phyloP scores from a whole-genome alignment of 2,797 vertebrate genomes.

The Argyrosomus regius region DNA sequence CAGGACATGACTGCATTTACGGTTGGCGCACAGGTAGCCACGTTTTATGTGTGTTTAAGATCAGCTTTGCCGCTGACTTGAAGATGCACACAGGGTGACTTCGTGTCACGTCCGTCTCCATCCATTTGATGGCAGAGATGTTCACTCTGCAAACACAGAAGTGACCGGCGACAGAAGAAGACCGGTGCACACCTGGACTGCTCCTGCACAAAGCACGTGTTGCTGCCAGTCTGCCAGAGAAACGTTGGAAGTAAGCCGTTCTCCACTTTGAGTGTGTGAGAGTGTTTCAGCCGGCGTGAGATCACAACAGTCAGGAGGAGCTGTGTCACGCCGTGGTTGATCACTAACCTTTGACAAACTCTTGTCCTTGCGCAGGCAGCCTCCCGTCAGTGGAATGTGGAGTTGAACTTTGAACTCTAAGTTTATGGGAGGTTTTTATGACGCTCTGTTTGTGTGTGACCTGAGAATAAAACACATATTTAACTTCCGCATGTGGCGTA shows the following conservation, averaged over 20 bases:
- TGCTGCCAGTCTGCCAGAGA: neutral
- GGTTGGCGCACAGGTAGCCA: neutral
- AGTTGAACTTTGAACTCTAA: conserved; percentile 75
- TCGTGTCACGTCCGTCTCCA: neutral
- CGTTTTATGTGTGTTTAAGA: neutral
- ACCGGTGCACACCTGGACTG: conserved; percentile 13
- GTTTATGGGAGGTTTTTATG: conserved; percentile 55
- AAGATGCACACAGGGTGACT: neutral
- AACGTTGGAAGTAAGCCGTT: neutral
- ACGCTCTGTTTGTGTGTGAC: conserved; percentile 45
- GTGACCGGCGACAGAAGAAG: neutral
- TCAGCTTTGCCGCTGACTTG: neutral
- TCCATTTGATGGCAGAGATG: too few species aligned
- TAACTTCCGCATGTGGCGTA: conserved; percentile 6
- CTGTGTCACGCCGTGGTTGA: conserved; percentile 11
- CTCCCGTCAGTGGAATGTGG: conserved; percentile 47
- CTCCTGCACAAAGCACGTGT: conserved; percentile 22
- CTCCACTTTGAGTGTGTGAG: neutral
- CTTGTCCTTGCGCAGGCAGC: conserved; percentile 22
- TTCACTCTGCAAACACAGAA: neutral
- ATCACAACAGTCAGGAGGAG: neutral
- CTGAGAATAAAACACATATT: conserved; percentile 43
- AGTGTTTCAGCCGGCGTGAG: conserved; percentile 16
- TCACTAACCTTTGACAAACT: conserved; percentile 46
- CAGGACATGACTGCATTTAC: conserved; percentile 4